Base-by-base conservation (phyloP, 2,113 vertebrate genomes). In the Acrocephalus arundinaceus region DNA sequence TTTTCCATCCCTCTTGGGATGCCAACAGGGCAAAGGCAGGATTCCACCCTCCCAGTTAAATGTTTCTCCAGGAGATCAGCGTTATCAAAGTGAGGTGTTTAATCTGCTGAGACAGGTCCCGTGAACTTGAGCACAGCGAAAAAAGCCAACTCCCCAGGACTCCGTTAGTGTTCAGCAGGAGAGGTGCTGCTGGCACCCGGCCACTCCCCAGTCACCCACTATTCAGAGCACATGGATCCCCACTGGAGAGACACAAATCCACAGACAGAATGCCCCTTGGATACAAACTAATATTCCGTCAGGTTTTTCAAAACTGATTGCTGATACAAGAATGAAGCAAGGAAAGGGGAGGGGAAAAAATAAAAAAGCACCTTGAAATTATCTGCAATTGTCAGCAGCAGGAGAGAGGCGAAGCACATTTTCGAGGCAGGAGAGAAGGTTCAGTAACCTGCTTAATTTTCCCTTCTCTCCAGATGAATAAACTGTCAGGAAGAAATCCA, bases 391-490 rank as follows among this genome's bases (percentile, higher is more conserved):
- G 79, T 84, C 90, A 84, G 76, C 73, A 75, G 73, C 2, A 6
- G 41, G 73, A 92, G 76, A 92, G 33, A 55, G 55, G 30, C 0
- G 0, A 87, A 72, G 70, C 65, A 39, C 54, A n/a, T 81, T 75
- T 75, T 52, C 15, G 8, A 89, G 86, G 48, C 76, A 67, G 65
- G 8, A 85, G 77, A 68, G 66, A 61, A 85, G 66, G 77, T 14
- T 95, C 83, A 92, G 85, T 63, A 89, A 93, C 57, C 65, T 61
- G 84, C 74, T 82, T 89, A 48, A 82, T 94, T 89, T 75, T 85
- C 74, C 41, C 61, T 89, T 94, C 89, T 85, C 68, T 89, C 35
- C 1, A 3, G 48, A 23, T 81, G 89, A 95, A 96, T 75, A 74
- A 72, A 90, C 63, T 39, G 55, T 16, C 76, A 90, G 63, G 79